A percentile compares a stretch with the other conserved stretches of the same genome.
phyloP scores from a whole-genome alignment of 2,888 invertebrate species.

The Orchestes rusci region DNA sequence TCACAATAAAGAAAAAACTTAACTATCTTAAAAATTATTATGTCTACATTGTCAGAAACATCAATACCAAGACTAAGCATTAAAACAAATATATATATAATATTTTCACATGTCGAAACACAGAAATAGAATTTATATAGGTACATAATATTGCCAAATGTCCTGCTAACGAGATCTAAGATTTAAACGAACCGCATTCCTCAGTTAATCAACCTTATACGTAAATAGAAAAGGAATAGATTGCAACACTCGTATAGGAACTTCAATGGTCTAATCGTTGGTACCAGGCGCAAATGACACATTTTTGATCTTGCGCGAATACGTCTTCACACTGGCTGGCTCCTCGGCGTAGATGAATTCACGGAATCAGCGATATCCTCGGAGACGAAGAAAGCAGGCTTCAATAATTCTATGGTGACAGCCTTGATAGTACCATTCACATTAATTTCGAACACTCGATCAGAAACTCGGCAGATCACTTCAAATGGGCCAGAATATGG shows the following conservation, averaged over 20 bases:
- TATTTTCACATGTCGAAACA: neutral
- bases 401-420: constrained; percentile 3
- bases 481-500: constrained; percentile 6
- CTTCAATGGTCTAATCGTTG: no score
- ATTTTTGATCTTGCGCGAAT: constrained; percentile 3
- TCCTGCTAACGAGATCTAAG: no score
- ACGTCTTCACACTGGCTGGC: constrained; percentile 2
- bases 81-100: neutral
- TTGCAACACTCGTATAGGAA: no score
- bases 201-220: neutral
- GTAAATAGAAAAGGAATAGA: no score
- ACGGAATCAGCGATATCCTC: constrained; percentile 4
- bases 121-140: no score
- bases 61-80: neutral
- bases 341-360: neutral
- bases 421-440: constrained; percentile 3
- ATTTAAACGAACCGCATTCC: neutral
- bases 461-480: constrained; percentile 7
- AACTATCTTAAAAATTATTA: neutral
- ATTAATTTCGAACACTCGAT: constrained; percentile 9
- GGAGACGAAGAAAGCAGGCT: constrained; percentile 6
- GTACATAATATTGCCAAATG: no score
- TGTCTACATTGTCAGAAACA: neutral
- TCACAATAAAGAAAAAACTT: neutral
- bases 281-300: neutral